Percentiles rank a stretch among this genome's conserved stretches.
phyloP scores from a whole-genome alignment of 2,797 vertebrate genomes.

The Tenualosa ilisha region DNA sequence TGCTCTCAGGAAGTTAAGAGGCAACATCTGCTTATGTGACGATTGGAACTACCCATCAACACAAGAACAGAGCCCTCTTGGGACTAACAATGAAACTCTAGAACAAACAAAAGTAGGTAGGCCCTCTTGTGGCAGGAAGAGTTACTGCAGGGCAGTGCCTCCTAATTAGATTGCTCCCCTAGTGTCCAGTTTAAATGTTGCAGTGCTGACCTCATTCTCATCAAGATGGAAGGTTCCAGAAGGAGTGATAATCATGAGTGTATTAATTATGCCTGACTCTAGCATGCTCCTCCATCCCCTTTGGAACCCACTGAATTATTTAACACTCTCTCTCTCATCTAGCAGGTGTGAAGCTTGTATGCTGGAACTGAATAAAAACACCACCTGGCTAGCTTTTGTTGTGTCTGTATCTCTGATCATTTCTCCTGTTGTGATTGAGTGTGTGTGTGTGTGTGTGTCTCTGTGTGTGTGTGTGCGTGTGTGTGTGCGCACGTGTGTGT shows the following conservation, averaged over 20 bases:
- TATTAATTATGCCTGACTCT: slow-evolving; percentile 5
- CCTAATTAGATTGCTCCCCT: neutral
- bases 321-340: neutral
- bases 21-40: neutral
- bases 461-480: too few species aligned
- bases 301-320: slow-evolving; percentile 35
- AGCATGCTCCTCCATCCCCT: slow-evolving; percentile 51
- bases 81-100: neutral
- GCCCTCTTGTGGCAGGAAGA: slow-evolving; percentile 31
- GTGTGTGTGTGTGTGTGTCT: neutral
- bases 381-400: neutral
- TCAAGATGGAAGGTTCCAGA: neutral
- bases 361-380: neutral
- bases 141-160: slow-evolving; percentile 20
- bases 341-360: neutral
- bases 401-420: neutral
- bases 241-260: neutral
- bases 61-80: neutral
- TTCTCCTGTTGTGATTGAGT: neutral
- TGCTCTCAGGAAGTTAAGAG: neutral
- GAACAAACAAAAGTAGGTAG: neutral
- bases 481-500: neutral
- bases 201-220: slow-evolving; percentile 12
- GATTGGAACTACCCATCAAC: neutral
- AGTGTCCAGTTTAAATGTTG: neutral